phyloP scores from a whole-genome alignment of 1,140 invertebrate species.

The Lithobius niger region DNA sequence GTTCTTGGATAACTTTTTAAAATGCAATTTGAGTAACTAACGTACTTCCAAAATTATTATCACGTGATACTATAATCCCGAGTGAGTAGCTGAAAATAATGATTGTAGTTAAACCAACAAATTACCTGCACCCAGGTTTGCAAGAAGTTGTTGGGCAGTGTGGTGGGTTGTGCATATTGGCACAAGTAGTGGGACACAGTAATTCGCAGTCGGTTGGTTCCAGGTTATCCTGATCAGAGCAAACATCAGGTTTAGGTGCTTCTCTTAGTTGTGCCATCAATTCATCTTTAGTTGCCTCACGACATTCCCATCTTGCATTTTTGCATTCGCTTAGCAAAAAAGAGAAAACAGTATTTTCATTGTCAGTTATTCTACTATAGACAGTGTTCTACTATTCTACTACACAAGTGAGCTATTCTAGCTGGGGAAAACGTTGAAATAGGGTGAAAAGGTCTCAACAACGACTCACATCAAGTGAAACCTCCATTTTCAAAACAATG shows the following conservation, averaged over 20 bases:
- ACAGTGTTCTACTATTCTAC: too few species aligned
- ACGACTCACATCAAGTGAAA: too few species aligned
- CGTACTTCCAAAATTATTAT: neutral
- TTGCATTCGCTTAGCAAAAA: constrained; percentile 47
- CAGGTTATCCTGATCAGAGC: constrained; percentile 43
- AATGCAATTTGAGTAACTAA: neutral
- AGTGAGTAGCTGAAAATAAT: neutral
- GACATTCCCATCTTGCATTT: constrained; percentile 58
- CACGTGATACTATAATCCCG: neutral
- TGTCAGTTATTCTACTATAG: too few species aligned
- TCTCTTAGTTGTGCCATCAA: constrained; percentile 44
- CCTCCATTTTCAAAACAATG: too few species aligned
- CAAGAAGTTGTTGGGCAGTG: constrained; percentile 42
- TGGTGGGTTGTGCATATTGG: constrained; percentile 54
- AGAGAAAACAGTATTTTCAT: too few species aligned
- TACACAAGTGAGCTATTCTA: too few species aligned
- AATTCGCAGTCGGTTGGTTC: constrained; percentile 59
- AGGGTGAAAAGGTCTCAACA: too few species aligned
- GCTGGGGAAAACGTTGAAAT: too few species aligned
- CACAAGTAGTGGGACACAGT: constrained; percentile 59
- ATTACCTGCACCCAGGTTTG: constrained; percentile 51
- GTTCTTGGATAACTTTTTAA: too few species aligned
- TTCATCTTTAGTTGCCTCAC: constrained; percentile 45
- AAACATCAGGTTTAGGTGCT: constrained; percentile 37
- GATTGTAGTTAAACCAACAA: neutral